Conservation (phyloP, 2,888 invertebrate genomes). For the Caradrina kadenii region DNA sequence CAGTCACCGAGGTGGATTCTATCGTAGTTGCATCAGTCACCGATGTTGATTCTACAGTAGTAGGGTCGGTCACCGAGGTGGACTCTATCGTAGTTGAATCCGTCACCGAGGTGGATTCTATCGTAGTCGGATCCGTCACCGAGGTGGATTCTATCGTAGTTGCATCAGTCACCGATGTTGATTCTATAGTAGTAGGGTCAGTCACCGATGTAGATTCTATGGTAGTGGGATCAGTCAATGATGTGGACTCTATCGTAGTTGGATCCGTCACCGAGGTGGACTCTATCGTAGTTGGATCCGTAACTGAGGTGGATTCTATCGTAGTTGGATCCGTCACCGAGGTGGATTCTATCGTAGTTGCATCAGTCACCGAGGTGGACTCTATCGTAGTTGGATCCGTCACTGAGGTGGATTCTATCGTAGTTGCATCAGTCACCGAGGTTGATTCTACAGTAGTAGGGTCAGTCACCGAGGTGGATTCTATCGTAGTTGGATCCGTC, state of each 20-base stretch:
- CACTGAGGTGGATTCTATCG: not conserved
- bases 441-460: constrained; percentile 2
- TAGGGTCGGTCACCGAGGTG: not conserved
- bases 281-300: constrained; percentile 6
- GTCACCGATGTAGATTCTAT: constrained; percentile 8
- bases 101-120: constrained; percentile 18
- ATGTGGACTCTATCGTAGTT: not conserved
- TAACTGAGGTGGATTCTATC: not conserved
- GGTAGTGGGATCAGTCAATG: not conserved
- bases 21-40: not conserved
- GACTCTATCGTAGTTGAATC: constrained; percentile 6
- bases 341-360: not conserved
- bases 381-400: not conserved
- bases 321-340: not conserved
- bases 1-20: not conserved
- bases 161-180: constrained; percentile 10
- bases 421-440: not conserved
- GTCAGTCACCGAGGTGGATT: constrained; percentile 1
- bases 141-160: not conserved
- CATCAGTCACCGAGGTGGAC: constrained; percentile 1
- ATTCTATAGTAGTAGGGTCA: not conserved
- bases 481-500: not conserved
- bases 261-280: not conserved
- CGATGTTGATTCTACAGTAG: constrained; percentile 2
- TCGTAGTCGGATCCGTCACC: not conserved